Percentiles rank a stretch among this genome's conserved stretches.
phyloP scores from a whole-genome alignment of 2,797 vertebrate species.

The Yasuhikotakia modesta region DNA sequence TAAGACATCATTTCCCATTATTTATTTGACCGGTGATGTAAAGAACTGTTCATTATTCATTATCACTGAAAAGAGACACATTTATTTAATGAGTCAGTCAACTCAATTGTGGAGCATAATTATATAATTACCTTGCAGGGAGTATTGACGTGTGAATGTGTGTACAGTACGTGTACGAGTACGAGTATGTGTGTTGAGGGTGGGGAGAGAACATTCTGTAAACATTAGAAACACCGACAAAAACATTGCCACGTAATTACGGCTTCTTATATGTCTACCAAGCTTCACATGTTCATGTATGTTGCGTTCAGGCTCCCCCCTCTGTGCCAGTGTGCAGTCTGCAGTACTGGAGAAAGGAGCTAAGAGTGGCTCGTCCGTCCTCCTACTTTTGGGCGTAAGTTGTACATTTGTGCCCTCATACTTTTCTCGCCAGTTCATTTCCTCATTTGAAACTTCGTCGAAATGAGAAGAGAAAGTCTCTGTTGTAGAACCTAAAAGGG shows the following conservation, averaged over 20 bases:
- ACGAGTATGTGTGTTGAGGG: slow-evolving; percentile 28
- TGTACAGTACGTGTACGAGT: slow-evolving; percentile 5
- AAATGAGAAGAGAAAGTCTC: slow-evolving; percentile 50
- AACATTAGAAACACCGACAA: slow-evolving; percentile 81
- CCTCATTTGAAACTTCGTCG: slow-evolving; percentile 61
- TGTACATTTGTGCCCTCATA: slow-evolving; percentile 71
- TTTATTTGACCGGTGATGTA: neutral
- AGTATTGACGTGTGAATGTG: neutral
- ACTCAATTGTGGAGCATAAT: neutral
- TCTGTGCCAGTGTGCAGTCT: slow-evolving; percentile 76
- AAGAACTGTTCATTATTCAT: neutral
- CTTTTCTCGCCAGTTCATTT: slow-evolving; percentile 67
- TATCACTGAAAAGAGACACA: neutral
- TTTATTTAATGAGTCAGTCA: neutral
- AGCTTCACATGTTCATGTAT: slow-evolving; percentile 75
- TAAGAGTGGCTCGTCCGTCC: slow-evolving; percentile 43
- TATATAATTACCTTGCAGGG: no score
- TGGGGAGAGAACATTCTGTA: slow-evolving; percentile 68
- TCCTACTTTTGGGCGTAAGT: slow-evolving; percentile 46
- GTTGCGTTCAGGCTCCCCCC: slow-evolving; percentile 69
- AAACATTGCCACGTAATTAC: slow-evolving; percentile 86
- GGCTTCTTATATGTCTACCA: slow-evolving; percentile 76
- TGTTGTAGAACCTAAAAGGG: slow-evolving; percentile 7
- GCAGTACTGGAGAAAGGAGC: slow-evolving; percentile 59
- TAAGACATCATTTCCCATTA: no score